phyloP scores from a whole-genome alignment of 2,888 invertebrate genomes.

The Pyrrhia umbra region DNA sequence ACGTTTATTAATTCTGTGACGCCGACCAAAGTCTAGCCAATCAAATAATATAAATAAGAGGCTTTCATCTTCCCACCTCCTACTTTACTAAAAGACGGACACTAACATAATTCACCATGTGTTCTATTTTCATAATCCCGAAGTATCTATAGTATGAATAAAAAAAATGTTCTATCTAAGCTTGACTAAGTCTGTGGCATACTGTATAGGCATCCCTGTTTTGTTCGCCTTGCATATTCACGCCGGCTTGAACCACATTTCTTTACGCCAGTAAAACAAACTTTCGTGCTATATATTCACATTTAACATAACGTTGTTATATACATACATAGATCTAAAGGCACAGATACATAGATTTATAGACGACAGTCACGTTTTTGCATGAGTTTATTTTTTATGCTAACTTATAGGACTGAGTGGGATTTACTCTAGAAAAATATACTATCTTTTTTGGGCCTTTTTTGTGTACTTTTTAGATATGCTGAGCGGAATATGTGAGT shows the following conservation, averaged over 20 bases:
- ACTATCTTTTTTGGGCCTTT: background rate
- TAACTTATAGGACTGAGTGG: constrained; percentile 26
- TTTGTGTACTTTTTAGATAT: background rate
- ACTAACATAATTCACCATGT: constrained; percentile 6
- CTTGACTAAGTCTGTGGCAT: constrained; percentile 10
- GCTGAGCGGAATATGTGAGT: too few relatives aligned
- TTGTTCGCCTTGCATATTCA: constrained; percentile 47
- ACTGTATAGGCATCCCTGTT: constrained; percentile 14
- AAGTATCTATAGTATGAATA: too few relatives aligned
- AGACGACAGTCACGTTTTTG: constrained; percentile 1
- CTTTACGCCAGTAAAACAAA: constrained; percentile 33
- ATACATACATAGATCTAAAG: background rate
- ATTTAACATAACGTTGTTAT: background rate
- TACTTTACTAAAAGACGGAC: background rate
- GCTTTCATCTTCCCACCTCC: constrained; percentile 8
- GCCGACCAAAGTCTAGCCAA: constrained; percentile 10
- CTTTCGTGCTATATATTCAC: constrained; percentile 20
- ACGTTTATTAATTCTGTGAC: constrained; percentile 5
- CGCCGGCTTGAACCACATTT: constrained; percentile 27
- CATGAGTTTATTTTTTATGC: constrained; percentile 3
- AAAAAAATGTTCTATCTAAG: constrained; percentile 14
- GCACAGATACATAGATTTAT: too few relatives aligned
- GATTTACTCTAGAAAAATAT: constrained; percentile 11
- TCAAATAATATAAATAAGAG: constrained; percentile 30
- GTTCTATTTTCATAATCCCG: background rate